phyloP scores from a whole-genome alignment of 2,113 vertebrate genomes.

The Ptilorrhoa leucosticta region DNA sequence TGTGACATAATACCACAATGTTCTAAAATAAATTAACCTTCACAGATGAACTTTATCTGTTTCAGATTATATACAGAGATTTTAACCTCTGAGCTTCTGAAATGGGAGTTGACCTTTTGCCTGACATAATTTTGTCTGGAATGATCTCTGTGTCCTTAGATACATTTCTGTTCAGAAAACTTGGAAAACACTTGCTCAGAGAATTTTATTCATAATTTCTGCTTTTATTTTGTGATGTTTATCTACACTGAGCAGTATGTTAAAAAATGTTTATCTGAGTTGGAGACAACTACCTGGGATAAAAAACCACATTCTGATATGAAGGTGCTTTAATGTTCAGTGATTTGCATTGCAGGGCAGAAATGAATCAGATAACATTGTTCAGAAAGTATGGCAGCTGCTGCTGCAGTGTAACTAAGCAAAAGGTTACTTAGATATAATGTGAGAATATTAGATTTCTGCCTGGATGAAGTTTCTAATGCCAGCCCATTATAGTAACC shows the following conservation, averaged over 20 bases:
- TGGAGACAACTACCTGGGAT: neutral
- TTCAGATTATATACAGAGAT: conserved; percentile 34
- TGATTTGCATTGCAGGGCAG: neutral
- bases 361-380: neutral
- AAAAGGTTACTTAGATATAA: neutral
- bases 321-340: neutral
- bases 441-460: neutral
- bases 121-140: neutral
- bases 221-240: neutral
- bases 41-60: conserved; percentile 18
- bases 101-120: neutral
- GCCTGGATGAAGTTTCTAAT: neutral
- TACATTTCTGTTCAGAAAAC: neutral
- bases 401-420: neutral
- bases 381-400: neutral
- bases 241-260: neutral
- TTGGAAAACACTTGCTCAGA: conserved; percentile 1
- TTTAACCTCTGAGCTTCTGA: conserved; percentile 7
- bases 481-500: neutral
- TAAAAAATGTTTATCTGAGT: neutral
- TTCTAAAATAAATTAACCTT: conserved; percentile 58
- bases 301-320: neutral
- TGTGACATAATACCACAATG: conserved; percentile 49
- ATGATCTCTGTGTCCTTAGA: neutral
- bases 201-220: neutral